Percentiles rank a stretch among this genome's conserved stretches.
phyloP scores from a whole-genome alignment of 2,113 vertebrate species.

The Hystrix brachyura region DNA sequence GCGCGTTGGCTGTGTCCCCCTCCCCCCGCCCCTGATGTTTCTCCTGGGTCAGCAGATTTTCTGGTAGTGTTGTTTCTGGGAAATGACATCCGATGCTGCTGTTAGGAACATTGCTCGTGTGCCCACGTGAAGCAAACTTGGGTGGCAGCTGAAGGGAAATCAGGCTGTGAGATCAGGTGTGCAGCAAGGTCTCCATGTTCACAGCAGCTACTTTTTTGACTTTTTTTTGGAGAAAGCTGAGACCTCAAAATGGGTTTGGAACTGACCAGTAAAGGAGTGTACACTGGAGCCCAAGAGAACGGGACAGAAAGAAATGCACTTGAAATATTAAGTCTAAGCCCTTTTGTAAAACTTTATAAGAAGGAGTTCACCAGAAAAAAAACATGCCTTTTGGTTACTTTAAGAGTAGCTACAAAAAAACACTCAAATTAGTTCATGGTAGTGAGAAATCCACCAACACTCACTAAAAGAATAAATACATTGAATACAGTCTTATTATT shows the following conservation, averaged over 20 bases:
- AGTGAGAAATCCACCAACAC: not conserved
- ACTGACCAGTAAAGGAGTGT: not conserved
- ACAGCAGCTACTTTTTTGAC: not conserved
- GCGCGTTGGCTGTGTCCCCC: not conserved
- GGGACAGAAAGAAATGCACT: not conserved
- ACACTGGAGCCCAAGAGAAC: not conserved
- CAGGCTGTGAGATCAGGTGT: not conserved
- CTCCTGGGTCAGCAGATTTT: conserved; percentile 78
- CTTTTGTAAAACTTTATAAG: not conserved
- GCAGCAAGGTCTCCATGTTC: not conserved
- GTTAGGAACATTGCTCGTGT: not conserved
- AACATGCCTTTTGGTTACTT: not conserved
- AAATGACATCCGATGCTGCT: not conserved
- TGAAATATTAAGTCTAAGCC: not conserved
- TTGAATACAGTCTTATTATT: not conserved
- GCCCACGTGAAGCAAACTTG: not conserved
- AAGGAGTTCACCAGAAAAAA: conserved; percentile 33
- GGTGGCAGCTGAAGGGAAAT: not conserved
- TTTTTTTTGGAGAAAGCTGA: conserved; percentile 50
- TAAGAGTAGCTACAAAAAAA: not conserved
- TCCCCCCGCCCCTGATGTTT: conserved; percentile 69
- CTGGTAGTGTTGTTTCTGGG: conserved; percentile 62
- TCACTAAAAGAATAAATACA: not conserved
- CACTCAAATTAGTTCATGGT: not conserved
- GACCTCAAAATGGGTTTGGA: conserved; percentile 15